These are phyloP conservation scores for Astatotilapia flaviijosephi DNA, from an alignment of 2,113 vertebrate genomes.

Conservation along the genomic window DNA sequence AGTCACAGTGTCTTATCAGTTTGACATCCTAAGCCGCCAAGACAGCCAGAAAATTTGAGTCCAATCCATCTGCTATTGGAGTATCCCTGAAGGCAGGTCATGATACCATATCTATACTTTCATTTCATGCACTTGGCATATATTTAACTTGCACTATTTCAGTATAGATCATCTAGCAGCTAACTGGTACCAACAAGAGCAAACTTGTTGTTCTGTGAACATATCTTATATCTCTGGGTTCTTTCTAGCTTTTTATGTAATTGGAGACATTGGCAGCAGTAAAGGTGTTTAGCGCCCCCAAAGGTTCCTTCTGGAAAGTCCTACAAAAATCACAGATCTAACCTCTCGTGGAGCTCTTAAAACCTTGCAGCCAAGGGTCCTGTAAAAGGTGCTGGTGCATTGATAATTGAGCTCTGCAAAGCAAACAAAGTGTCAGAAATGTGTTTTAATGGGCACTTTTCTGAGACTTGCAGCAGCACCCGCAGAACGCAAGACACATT, in stretches of 20 bases:
- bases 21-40: slow-evolving; percentile 49
- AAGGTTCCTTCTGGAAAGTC: slow-evolving; percentile 51
- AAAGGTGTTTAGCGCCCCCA: slow-evolving; percentile 58
- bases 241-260: not conserved
- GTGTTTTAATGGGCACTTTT: slow-evolving; percentile 51
- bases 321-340: slow-evolving; percentile 53
- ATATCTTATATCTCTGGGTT: slow-evolving; percentile 12
- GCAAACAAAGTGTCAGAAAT: slow-evolving; percentile 56
- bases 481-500: slow-evolving; percentile 3
- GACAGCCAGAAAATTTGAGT: slow-evolving; percentile 47
- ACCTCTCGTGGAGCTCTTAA: slow-evolving; percentile 57
- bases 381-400: slow-evolving; percentile 66
- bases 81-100: slow-evolving; percentile 33
- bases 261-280: slow-evolving; percentile 35
- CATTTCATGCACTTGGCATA: slow-evolving; percentile 50
- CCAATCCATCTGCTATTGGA: slow-evolving; percentile 53
- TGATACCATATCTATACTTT: slow-evolving; percentile 25
- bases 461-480: not conserved
- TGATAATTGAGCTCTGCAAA: slow-evolving; percentile 69
- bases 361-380: slow-evolving; percentile 42
- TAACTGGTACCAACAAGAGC: slow-evolving; percentile 21
- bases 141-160: slow-evolving; percentile 43
- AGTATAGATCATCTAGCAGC: slow-evolving; percentile 23
- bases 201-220: slow-evolving; percentile 23
- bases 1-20: slow-evolving; percentile 62